These are phyloP conservation scores for Conus ventricosus DNA, from an alignment of 1,140 invertebrate species.

Conservation along the genomic window DNA sequence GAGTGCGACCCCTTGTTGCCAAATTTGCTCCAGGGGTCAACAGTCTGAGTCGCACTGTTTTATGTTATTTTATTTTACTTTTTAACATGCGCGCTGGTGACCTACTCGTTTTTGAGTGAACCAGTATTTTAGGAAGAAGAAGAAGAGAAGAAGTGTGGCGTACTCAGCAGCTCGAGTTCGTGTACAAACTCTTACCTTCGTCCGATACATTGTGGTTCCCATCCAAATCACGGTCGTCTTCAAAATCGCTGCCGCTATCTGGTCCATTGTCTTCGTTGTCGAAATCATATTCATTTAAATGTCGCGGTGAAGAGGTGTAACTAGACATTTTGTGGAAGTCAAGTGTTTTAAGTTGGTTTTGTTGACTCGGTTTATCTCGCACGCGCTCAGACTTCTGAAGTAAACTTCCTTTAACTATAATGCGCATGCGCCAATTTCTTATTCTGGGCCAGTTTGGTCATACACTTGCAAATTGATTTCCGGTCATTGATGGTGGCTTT, in stretches of 20 bases:
- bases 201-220: conserved; percentile 59
- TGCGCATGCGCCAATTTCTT: neutral
- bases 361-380: neutral
- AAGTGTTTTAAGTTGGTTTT: neutral
- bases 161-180: too few species aligned
- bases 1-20: too few species aligned
- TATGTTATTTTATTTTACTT: too few species aligned
- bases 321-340: conserved; percentile 45
- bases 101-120: too few species aligned
- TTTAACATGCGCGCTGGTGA: too few species aligned
- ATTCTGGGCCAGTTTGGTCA: neutral
- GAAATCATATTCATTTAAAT: conserved; percentile 63
- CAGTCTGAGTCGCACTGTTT: too few species aligned
- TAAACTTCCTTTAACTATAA: conserved; percentile 20
- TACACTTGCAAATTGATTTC: too few species aligned
- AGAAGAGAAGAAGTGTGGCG: too few species aligned
- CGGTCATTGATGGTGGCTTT: too few species aligned
- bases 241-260: conserved; percentile 62
- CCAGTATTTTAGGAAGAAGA: too few species aligned
- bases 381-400: neutral
- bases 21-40: too few species aligned
- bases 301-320: conserved; percentile 56
- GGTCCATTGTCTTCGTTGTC: conserved; percentile 55
- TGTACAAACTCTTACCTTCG: conserved; percentile 60
- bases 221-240: conserved; percentile 63